Percentiles rank a stretch among this genome's conserved stretches.
Conservation (phyloP, 1,140 invertebrate species). For the Littorina saxatilis region DNA sequence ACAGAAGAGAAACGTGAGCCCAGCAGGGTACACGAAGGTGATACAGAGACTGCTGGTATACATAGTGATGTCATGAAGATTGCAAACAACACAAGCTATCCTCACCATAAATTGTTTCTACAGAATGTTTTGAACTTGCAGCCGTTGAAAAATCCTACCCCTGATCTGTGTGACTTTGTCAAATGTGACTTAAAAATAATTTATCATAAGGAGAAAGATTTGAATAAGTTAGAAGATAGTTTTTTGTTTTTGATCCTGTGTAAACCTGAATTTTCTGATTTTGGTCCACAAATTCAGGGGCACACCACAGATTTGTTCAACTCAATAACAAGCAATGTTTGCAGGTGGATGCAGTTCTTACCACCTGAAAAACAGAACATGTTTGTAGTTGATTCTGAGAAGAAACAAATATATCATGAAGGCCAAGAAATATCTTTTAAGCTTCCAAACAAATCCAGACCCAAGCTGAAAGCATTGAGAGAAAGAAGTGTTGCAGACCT, state of each 20-base stretch:
- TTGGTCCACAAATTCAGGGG: not conserved
- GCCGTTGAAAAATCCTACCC: not conserved
- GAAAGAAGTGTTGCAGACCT: too few relatives aligned
- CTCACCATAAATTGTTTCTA: not conserved
- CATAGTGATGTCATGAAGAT: too few relatives aligned
- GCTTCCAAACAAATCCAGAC: not conserved
- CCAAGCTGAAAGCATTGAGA: not conserved
- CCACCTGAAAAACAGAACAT: not conserved
- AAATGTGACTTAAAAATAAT: not conserved
- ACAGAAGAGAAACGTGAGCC: too few relatives aligned
- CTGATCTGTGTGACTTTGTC: not conserved
- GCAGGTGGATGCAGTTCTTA: not conserved
- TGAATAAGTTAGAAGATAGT: not conserved
- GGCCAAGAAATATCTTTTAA: not conserved
- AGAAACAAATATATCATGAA: not conserved
- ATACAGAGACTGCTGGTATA: too few relatives aligned
- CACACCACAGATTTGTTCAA: not conserved
- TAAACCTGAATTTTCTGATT: not conserved
- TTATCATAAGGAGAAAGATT: not conserved
- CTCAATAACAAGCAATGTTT: not conserved
- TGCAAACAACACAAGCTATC: not conserved
- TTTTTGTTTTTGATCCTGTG: slow-evolving; percentile 3
- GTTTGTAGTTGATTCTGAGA: not conserved
- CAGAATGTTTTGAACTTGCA: not conserved
- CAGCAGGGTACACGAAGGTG: too few relatives aligned